phyloP scores from a whole-genome alignment of 2,113 vertebrate genomes.

The Syngnathus floridae region DNA sequence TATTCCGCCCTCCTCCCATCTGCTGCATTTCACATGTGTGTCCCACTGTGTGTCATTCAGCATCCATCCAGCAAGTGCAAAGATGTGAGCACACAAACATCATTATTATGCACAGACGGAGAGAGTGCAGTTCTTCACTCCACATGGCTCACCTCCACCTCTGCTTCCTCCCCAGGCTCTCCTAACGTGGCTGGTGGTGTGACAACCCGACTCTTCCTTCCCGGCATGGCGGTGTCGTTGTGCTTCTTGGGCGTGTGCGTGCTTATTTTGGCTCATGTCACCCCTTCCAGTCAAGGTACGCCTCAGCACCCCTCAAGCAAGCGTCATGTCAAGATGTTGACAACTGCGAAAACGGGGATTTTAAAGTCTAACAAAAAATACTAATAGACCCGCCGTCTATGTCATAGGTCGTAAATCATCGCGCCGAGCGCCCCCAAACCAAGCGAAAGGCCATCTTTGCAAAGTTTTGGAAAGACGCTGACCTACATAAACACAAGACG shows the following conservation, averaged over 20 bases:
- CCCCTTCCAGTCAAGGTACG: slow-evolving; percentile 68
- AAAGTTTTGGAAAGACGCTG: slow-evolving; percentile 14
- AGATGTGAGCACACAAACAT: neutral
- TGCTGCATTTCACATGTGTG: slow-evolving; percentile 25
- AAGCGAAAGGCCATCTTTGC: slow-evolving; percentile 12
- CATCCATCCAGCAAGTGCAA: slow-evolving; percentile 5
- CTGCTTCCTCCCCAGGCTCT: slow-evolving; percentile 59
- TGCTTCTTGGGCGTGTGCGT: slow-evolving; percentile 66
- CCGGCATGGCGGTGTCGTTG: slow-evolving; percentile 63
- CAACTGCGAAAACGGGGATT: neutral
- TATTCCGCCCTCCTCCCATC: slow-evolving; percentile 27
- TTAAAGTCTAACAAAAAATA: neutral
- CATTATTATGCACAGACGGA: slow-evolving; percentile 2
- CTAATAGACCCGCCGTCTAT: neutral
- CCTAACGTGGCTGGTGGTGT: slow-evolving; percentile 51
- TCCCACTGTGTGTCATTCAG: slow-evolving; percentile 11
- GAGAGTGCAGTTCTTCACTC: slow-evolving; percentile 13
- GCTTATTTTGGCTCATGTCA: slow-evolving; percentile 54
- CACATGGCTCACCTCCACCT: slow-evolving; percentile 11
- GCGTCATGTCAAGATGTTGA: neutral
- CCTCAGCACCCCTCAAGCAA: neutral
- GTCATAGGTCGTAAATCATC: neutral
- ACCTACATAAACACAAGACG: slow-evolving; percentile 21
- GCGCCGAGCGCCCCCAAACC: neutral
- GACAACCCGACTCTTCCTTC: slow-evolving; percentile 54